Conservation (phyloP, 2,797 vertebrate species). For the Brachymystax lenok region DNA sequence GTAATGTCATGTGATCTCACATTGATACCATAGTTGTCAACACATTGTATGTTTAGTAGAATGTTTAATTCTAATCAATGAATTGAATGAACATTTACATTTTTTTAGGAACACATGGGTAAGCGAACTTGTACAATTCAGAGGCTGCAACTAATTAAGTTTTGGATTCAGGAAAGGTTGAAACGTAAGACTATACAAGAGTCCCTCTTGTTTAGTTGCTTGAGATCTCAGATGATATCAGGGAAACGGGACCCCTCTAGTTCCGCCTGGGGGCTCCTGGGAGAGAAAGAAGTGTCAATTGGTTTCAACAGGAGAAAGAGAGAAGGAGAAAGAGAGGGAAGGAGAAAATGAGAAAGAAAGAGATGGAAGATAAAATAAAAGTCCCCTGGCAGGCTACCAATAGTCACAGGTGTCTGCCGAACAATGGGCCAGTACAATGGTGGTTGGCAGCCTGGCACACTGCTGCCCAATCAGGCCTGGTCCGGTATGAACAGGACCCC, state of each 20-base stretch:
- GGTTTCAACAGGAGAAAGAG: slow-evolving; percentile 45
- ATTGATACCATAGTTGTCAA: neutral
- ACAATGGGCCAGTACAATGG: slow-evolving; percentile 56
- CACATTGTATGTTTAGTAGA: neutral
- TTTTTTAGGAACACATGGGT: neutral
- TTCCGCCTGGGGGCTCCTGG: slow-evolving; percentile 50
- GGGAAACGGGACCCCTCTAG: slow-evolving; percentile 51
- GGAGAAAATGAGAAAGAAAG: slow-evolving; percentile 9
- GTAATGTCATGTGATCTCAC: neutral
- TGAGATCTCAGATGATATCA: slow-evolving; percentile 58
- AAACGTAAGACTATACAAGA: slow-evolving; percentile 62
- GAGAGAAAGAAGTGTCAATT: slow-evolving; percentile 55
- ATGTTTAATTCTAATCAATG: neutral
- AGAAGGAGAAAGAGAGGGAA: slow-evolving; percentile 25
- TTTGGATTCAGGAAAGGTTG: slow-evolving; percentile 49
- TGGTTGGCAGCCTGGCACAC: slow-evolving; percentile 37
- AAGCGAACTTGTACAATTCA: neutral
- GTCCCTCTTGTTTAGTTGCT: slow-evolving; percentile 53
- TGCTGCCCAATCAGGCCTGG: slow-evolving; percentile 33
- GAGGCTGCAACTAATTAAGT: slow-evolving; percentile 36
- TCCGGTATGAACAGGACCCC: slow-evolving; percentile 63
- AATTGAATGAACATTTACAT: neutral
- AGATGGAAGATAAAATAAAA: slow-evolving; percentile 46
- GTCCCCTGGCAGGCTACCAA: slow-evolving; percentile 65
- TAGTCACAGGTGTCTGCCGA: slow-evolving; percentile 70